Evolutionary conservation across 2,888 invertebrate species (phyloP), one percentile per base, ranked within the genome.

Genomic region (Sialis lutaria): DNA sequence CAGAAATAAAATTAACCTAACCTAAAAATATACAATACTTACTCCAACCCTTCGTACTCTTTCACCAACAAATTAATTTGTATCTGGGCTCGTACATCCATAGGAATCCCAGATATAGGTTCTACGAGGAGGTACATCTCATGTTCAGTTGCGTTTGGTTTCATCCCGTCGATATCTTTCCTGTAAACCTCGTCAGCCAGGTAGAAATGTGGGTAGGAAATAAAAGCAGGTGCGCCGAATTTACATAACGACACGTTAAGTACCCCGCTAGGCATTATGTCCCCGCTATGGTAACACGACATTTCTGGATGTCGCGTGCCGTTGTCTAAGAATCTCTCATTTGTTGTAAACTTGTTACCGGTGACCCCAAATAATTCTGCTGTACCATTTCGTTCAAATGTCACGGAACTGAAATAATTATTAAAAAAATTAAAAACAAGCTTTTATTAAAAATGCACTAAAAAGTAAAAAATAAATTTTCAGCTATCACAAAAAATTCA

Each of bases 171-270:
- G 0, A 91, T 68, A 37, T 71, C 70, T 48, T 71, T 57, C 7
- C 68, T 58, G 56, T 86, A 88, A 51, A 67, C 67, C 0, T 73
- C 69, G 63, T 87, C 84, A 0, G 81, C 77, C 56, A 81, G 61
- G 53, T 81, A 77, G 66, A 89, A 89, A 62, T 91, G 89, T 1
- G 91, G 90, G 55, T 79, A 76, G 0, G 86, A 82, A 30, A 87
- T 73, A 63, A 81, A 84, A 9, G 82, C 83, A 1, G 91, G 90
- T n/a, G 89, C 85, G 45, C 81, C 82, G 63, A 70, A 79, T 51
- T 82, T 77, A 58, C 88, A 88, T 32, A 63, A 61, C 1, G 83
- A 81, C 53, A 87, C 79, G 59, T 85, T 79, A 6, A 85, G 69
- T 0, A 79, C 73, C 6, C 87, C 88, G 31, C 64, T 64, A 1